Evolutionary conservation across 1,140 invertebrate genomes (phyloP), one percentile per base, ranked within the genome.

Genomic region (Drosophila jambulina): DNA sequence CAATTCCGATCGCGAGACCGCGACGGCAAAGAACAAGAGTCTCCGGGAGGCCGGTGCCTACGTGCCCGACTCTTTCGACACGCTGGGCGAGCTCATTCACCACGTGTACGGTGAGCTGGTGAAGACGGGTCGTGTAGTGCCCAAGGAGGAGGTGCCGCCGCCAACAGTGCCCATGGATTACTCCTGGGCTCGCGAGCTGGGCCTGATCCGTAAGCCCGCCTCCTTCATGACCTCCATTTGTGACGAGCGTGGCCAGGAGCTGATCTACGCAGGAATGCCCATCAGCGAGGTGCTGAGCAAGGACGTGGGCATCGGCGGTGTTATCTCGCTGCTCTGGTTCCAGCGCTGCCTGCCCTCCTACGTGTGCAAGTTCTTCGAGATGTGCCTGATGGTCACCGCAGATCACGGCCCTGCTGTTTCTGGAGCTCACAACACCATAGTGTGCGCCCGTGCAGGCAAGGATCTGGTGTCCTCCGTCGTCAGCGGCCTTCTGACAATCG

Each of bases 91-190:
- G 58, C 90, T 93, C 79, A 94, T 77, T 96, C 94, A 95, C 25
- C 93, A 95, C 86, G 95, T 96, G 72, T 99, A 99, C 93, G 93
- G 95, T 42, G 94, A 96, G 48, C 93, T 99, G 34, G 97, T 99
- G 0, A 94, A 95, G 25, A 94, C 96, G 49, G 98, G 98, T 34
- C 94, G 95, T 1, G 98, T 99, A 80, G 95, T 97, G 13, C 97
- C 97, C 0, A 95, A 96, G 82, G 95, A 97, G 36, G 99, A 99
- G 94, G 95, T 98, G 34, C 97, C 99, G 21, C 99, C 99, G 40
- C 99, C 99, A 17, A 99, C 99, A 48, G 99, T 99, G 29, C 99
- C 99, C 2, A 99, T 99, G 99, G 99, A 99, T 93, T 99, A 99
- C 93, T 97, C 96, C 65, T 99, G 99, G 99, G 99, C 99, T 5